Percentiles rank a stretch among this genome's conserved stretches.
These are phyloP conservation scores for Caenorhabditis uteleia DNA, from an alignment of 2,888 invertebrate species.

Conservation along the genomic window DNA sequence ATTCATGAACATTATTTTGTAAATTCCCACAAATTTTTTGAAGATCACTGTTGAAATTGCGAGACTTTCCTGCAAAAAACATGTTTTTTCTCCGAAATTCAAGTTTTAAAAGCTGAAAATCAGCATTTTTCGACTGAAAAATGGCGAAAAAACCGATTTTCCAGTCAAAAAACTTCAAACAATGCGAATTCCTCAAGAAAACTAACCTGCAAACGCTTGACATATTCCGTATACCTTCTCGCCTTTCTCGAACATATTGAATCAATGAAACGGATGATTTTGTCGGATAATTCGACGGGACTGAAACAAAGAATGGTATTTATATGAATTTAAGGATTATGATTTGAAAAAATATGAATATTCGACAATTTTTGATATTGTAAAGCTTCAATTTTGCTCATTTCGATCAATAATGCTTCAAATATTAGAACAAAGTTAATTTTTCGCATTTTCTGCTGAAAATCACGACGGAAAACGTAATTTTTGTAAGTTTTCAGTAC, in stretches of 20 bases:
- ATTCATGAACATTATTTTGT: slow-evolving; percentile 81
- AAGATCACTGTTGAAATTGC: slow-evolving; percentile 91
- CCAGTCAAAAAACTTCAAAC: background rate
- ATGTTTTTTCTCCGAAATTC: background rate
- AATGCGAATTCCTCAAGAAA: background rate
- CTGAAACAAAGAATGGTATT: no score
- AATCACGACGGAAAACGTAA: no score
- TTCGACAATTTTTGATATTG: slow-evolving; percentile 1
- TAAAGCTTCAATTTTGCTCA: no score
- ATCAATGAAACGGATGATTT: slow-evolving; percentile 36
- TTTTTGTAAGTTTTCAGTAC: no score
- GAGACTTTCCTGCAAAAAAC: slow-evolving; percentile 73
- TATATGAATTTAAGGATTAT: background rate
- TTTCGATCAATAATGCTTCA: background rate
- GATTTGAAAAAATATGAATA: background rate
- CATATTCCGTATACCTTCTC: slow-evolving; percentile 18
- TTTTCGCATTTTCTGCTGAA: no score
- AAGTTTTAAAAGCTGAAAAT: background rate
- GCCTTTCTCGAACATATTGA: slow-evolving; percentile 27
- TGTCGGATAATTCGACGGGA: slow-evolving; percentile 39
- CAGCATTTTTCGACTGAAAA: no score
- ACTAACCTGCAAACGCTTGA: slow-evolving; percentile 10
- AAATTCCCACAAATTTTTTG: slow-evolving; percentile 87
- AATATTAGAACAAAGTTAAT: no score
- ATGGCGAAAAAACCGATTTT: no score